These are phyloP conservation scores for Hofmannophila pseudospretella DNA, from an alignment of 2,888 invertebrate genomes.

Conservation along the genomic window DNA sequence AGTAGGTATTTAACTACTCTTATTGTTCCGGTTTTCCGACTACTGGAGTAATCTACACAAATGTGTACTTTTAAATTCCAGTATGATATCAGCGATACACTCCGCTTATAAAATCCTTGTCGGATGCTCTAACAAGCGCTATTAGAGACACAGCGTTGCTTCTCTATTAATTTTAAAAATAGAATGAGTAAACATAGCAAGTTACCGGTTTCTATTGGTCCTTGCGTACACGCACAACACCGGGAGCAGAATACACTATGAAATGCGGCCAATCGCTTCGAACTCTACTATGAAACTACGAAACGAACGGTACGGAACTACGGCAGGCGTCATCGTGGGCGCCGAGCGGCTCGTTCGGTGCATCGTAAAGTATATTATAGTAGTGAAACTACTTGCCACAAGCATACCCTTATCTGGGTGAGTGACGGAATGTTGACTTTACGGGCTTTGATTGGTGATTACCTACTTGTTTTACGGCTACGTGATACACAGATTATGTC, in stretches of 20 bases:
- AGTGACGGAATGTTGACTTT: conserved; percentile 42
- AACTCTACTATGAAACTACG: conserved; percentile 32
- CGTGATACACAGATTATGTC: not conserved
- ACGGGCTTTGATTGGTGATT: conserved; percentile 1
- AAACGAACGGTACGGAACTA: no score
- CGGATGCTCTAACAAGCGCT: conserved; percentile 3
- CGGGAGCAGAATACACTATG: conserved; percentile 22
- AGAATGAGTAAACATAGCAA: conserved; percentile 26
- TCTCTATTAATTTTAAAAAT: conserved; percentile 22
- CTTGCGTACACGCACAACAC: conserved; percentile 10
- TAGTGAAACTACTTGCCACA: conserved; percentile 4
- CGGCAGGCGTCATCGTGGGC: conserved; percentile 9
- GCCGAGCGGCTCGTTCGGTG: not conserved
- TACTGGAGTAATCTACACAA: not conserved
- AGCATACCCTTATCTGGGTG: conserved; percentile 48
- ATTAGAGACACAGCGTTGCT: conserved; percentile 1
- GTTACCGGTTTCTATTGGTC: conserved; percentile 37
- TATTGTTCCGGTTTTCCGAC: no score
- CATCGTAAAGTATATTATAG: no score
- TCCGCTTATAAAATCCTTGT: conserved; percentile 2
- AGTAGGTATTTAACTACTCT: no score
- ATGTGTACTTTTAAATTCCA: not conserved
- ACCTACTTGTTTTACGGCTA: conserved; percentile 15
- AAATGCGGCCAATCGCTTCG: conserved; percentile 24
- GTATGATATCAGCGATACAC: conserved; percentile 9